Conservation (phyloP, 2,888 invertebrate genomes). For the Drosophila borealis region DNA sequence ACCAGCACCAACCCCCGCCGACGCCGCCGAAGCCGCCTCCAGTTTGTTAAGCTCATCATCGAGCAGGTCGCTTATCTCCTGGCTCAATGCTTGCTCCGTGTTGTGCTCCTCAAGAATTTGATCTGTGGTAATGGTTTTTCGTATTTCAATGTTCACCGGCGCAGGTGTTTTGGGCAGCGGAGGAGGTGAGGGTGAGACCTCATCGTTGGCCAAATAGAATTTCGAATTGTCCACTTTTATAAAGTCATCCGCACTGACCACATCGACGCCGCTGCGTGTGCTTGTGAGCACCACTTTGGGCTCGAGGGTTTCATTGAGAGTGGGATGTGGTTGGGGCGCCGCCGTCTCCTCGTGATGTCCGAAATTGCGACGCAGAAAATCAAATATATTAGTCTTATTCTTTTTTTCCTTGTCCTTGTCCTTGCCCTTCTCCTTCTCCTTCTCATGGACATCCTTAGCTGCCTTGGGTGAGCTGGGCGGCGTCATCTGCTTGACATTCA, state of each 20-base stretch:
- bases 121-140: conserved; percentile 82
- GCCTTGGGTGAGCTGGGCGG: conserved; percentile 74
- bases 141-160: conserved; percentile 83
- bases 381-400: conserved; percentile 84
- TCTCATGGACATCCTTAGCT: conserved; percentile 17
- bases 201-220: conserved; percentile 81
- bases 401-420: conserved; percentile 69
- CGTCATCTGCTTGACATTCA: conserved; percentile 81
- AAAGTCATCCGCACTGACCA: conserved; percentile 73
- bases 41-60: conserved; percentile 84
- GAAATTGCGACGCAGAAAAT: conserved; percentile 85
- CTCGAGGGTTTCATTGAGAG: conserved; percentile 52
- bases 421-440: conserved; percentile 51
- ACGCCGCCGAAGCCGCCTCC: conserved; percentile 13
- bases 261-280: conserved; percentile 69
- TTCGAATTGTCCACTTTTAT: conserved; percentile 81
- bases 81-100: conserved; percentile 78
- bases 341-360: conserved; percentile 72
- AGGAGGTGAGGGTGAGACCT: conserved; percentile 43
- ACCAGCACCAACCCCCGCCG: conserved; percentile 32
- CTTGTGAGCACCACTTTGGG: conserved; percentile 59
- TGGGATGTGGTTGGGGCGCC: conserved; percentile 54
- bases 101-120: conserved; percentile 81
- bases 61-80: conserved; percentile 83
- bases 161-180: conserved; percentile 75